Base-by-base conservation (phyloP, 1,140 invertebrate species). In the Ceratoteleas bidentatus region DNA sequence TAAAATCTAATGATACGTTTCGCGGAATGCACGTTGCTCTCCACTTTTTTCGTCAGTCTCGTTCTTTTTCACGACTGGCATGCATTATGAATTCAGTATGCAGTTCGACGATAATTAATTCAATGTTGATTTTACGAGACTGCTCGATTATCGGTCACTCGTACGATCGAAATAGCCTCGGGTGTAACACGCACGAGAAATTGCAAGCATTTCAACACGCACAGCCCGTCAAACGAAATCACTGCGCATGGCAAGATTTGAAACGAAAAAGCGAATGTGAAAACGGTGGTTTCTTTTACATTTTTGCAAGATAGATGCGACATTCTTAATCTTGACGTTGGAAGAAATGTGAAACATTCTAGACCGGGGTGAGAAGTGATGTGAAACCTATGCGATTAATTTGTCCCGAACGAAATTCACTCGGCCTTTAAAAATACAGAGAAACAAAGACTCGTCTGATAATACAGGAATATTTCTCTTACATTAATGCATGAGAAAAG, bases 1-100 rank as follows among this genome's bases (percentile, higher is more conserved):
- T 84, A 79, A 76, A 79, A 75, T 60, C 49, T 84, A 84, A 84
- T 82, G 61, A 77, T 84, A 84, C 66, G 75, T 77, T 69, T 76
- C 49, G 65, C 32, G 65, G 61, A 66, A 72, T 74, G 74, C 49
- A 53, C 50, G 24, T 61, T 79, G 65, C 68, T 53, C 38, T 14
- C 11, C 50, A 57, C 66, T 54, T 69, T 77, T 69, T 77, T 73
- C 34, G 34, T 32, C 62, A 10, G 9, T 13, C 14, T 14, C 2
- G 40, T 58, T 33, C 64, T 74, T 66, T 56, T 24, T n/a, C 53
- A 13, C 36, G 1, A 38, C 32, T 16, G 49, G 58, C 64, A 57
- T 70, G 68, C 62, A 84, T 68, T 79, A 72, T 77, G 40, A 66
- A 83, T 83, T 74, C 60, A 57, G 36, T 43, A 60, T 72, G 24